These are phyloP conservation scores for Zeugodacus cucurbitae DNA, from an alignment of 1,140 invertebrate genomes.

Conservation along the genomic window DNA sequence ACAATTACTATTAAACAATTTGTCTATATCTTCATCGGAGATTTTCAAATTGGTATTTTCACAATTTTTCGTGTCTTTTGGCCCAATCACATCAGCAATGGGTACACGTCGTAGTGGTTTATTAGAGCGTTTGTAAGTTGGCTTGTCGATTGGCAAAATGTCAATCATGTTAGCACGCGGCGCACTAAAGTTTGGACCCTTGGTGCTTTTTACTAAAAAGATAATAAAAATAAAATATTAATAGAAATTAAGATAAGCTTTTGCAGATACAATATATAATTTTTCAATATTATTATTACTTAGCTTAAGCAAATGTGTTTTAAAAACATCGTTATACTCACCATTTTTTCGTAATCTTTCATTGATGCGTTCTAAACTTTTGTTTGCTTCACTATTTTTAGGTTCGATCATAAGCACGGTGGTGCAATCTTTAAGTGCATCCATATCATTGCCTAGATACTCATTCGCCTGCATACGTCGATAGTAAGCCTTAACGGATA, in stretches of 20 bases:
- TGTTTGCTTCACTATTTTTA: constrained; percentile 60
- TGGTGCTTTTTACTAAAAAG: constrained; percentile 49
- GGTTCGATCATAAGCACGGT: constrained; percentile 59
- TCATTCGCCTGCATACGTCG: constrained; percentile 65
- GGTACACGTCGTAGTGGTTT: constrained; percentile 69
- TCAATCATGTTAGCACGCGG: constrained; percentile 68
- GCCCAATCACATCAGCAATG: constrained; percentile 69
- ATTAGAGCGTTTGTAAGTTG: constrained; percentile 74
- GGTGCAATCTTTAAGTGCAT: constrained; percentile 62
- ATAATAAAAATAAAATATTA: background rate
- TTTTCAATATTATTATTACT: too few species aligned
- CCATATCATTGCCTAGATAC: constrained; percentile 58
- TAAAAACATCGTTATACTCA: constrained; percentile 22
- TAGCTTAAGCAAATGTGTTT: too few species aligned
- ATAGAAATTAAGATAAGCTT: constrained; percentile 27
- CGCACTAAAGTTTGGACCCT: constrained; percentile 62
- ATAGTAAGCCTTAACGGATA: constrained; percentile 61
- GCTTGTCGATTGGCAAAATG: constrained; percentile 71
- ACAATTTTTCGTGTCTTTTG: constrained; percentile 48
- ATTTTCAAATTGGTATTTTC: constrained; percentile 51
- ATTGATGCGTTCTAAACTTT: constrained; percentile 56
- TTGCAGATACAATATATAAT: too few species aligned
- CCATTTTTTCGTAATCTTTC: constrained; percentile 52
- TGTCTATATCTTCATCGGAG: constrained; percentile 63
- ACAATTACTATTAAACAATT: constrained; percentile 61